Conservation (phyloP, 2,113 vertebrate species). For the Gorilla gorilla region DNA sequence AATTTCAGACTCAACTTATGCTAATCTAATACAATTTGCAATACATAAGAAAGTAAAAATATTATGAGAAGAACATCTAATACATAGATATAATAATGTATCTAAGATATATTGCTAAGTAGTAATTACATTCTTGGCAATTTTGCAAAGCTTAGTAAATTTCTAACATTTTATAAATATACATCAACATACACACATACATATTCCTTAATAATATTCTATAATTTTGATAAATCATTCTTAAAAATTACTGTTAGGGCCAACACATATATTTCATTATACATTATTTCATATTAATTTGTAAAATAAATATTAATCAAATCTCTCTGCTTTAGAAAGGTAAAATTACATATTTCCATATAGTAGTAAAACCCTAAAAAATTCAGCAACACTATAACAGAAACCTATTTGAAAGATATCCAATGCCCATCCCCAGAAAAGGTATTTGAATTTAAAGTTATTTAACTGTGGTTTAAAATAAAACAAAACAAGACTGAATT, state of each 20-base stretch:
- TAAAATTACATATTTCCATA: background rate
- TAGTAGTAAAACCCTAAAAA: background rate
- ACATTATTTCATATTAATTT: background rate
- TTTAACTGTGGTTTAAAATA: background rate
- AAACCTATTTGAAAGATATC: background rate
- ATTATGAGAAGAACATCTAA: background rate
- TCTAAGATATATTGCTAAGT: background rate
- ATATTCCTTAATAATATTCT: background rate
- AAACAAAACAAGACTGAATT: background rate
- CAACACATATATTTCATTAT: background rate
- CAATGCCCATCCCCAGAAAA: background rate
- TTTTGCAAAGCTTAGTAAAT: background rate
- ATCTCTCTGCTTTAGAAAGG: slow-evolving; percentile 20
- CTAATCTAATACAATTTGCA: background rate
- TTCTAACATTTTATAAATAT: background rate
- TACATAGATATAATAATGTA: background rate
- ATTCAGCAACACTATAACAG: background rate
- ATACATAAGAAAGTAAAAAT: background rate
- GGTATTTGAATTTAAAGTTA: background rate
- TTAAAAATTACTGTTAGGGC: background rate
- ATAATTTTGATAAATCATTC: background rate
- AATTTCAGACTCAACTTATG: background rate
- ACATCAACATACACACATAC: background rate
- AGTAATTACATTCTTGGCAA: background rate
- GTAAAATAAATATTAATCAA: slow-evolving; percentile 14